Evolutionary conservation across 2,797 vertebrate species (phyloP).

Genomic region (Discoglossus pictus): DNA sequence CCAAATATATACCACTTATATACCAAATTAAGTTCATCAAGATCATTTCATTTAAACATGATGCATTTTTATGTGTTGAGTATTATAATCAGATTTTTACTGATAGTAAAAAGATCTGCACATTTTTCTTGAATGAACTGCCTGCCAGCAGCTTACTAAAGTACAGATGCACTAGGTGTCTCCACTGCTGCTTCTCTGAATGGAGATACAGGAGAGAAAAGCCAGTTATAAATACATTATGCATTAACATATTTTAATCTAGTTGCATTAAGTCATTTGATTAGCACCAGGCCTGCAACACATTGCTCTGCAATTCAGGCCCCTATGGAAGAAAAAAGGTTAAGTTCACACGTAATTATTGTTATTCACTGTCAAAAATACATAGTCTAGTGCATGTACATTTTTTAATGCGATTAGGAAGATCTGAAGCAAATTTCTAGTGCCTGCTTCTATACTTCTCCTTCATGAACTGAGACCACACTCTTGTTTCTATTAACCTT

Average conservation of each 20-base stretch:
- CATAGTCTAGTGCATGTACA: conserved; percentile 12
- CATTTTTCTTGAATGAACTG: too few species aligned
- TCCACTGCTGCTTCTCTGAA: conserved; percentile 30
- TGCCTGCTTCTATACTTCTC: conserved; percentile 58
- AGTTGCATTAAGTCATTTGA: conserved; percentile 27
- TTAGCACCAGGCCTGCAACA: conserved; percentile 14
- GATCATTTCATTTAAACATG: too few species aligned
- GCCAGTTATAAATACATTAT: conserved; percentile 19
- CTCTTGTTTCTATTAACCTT: conserved; percentile 69
- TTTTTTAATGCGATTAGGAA: conserved; percentile 53
- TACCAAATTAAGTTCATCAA: too few species aligned
- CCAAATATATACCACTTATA: too few species aligned
- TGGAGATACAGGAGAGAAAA: conserved; percentile 5
- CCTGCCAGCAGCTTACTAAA: conserved; percentile 11
- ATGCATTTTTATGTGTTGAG: too few species aligned
- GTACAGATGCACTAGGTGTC: conserved; percentile 34
- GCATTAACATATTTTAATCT: conserved; percentile 26
- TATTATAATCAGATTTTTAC: too few species aligned
- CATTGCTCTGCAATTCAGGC: conserved; percentile 28
- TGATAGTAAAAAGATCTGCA: too few species aligned
- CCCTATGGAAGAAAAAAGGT: conserved; percentile 21
- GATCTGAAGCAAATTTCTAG: conserved; percentile 60
- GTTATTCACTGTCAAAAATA: conserved; percentile 34
- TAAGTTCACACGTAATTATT: conserved; percentile 31
- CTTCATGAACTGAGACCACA: conserved; percentile 58